Evolutionary conservation across 2,797 vertebrate species (phyloP), one percentile per base, ranked within the genome.

Genomic region (Anableps anableps): DNA sequence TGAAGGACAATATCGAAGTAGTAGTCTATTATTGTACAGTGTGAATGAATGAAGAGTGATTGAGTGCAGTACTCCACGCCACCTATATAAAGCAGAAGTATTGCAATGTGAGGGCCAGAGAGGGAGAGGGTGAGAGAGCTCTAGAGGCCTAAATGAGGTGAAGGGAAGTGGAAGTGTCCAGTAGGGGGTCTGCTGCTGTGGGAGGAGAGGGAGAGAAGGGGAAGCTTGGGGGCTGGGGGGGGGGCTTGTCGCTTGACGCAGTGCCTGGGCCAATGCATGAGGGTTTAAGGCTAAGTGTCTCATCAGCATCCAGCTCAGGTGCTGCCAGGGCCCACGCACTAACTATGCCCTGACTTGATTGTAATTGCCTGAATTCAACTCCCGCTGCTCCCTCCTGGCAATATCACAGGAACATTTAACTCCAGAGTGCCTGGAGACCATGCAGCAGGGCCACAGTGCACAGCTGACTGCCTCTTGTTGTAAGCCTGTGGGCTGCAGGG

Each of bases 321-420:
- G 96, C 97, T 96, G 90, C 91, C 94, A 86, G 96, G 96, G 97
- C 97, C 97, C 96, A 96, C 97, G 97, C 97, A 96, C 97, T 97
- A 97, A 97, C 97, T 98, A 98, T 97, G 97, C 98, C 93, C 98
- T 99, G 98, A 99, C 98, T 99, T 99, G 98, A 99, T 99, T 99
- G 98, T 99, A 99, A 99, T 99, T 99, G 98, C 98, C 96, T 97
- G 98, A 99, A 99, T 99, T 96, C 98, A 96, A 96, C 97, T 98
- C 98, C 98, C 95, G 98, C 97, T 98, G 98, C 97, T 99, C 97
- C 97, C 98, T 98, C 94, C 95, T 97, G 97, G 97, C 97, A 98
- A 98, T 97, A 98, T 97, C 98, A 97, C 98, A 97, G 97, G 96
- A 97, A 97, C 97, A 97, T 98, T 99, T 99, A 99, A 99, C 98